Evolutionary conservation across 92 coral and sea anemone species (phyloP), one percentile per base, ranked within the genome.

Genomic region (Anthopleura xanthogrammica): DNA sequence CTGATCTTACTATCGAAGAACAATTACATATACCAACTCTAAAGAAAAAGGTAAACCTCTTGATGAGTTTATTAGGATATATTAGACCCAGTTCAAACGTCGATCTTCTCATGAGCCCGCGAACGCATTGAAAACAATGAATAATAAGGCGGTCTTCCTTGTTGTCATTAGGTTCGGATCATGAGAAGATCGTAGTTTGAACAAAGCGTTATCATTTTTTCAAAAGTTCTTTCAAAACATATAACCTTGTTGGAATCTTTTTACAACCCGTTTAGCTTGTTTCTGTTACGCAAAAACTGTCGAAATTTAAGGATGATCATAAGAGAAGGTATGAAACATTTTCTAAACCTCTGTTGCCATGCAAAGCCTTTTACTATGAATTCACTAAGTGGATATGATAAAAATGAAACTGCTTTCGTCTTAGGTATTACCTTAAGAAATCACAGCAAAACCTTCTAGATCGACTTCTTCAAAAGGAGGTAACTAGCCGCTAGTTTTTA

Each of bases 381-480:
- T 62, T 62, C 70, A 20, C 29, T 62, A 20, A 62, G 36, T 58
- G 29, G 12, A 7, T 20, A 5, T 54, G 58, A 8, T 22, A 62
- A 4, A 9, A 19, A n/a, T 22, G 29, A 62, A 62, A 23, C 74
- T 68, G 58, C 29, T 11, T 68, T 3, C 17, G 40, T 79, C 86
- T 19, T 66, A 92, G 96, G 60, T 92, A 85, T 83, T 54, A 64
- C 70, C 83, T 85, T 22, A 90, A 83, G 56, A 74, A 60, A 24
- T 36, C 80, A 64, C 86, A 92, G 89, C 77, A 40, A 36, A 73
- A 87, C n/a, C 88, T 92, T 75, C 66, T 80, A 36, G 82, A 83
- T 24, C 84, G 92, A 12, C 93, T 92, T 62, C 80, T 58, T 41
- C 87, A 88, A 72, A 90, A 85, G 83, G 96, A 92, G 87, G 96